These are phyloP conservation scores for Scleropages formosus DNA, from an alignment of 2,797 vertebrate species.

Conservation along the genomic window DNA sequence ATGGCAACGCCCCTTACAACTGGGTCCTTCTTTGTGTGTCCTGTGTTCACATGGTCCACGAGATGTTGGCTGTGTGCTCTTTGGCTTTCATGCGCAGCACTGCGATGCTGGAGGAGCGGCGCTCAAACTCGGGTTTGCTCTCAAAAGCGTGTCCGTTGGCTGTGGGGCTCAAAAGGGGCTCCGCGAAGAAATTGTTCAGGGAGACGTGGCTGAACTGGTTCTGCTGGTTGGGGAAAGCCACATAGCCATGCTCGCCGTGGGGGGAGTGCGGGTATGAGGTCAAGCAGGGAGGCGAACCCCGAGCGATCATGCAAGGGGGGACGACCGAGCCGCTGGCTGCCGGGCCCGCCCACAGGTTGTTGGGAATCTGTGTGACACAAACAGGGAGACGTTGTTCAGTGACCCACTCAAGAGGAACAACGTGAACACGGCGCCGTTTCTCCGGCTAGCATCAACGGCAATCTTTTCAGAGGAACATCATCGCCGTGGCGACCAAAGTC, in stretches of 20 bases:
- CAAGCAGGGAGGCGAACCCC: constrained; percentile 91
- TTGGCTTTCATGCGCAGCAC: constrained; percentile 99
- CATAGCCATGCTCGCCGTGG: constrained; percentile 84
- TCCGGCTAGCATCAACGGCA: too few species aligned
- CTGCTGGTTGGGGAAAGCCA: constrained; percentile 92
- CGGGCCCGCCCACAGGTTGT: constrained; percentile 89
- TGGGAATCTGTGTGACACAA: constrained; percentile 84
- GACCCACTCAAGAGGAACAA: too few species aligned
- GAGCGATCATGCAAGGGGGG: constrained; percentile 94
- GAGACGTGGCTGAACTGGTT: constrained; percentile 93
- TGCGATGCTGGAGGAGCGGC: constrained; percentile 95
- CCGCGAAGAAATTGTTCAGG: constrained; percentile 96
- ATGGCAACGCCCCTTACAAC: neutral
- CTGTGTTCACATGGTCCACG: constrained; percentile 89
- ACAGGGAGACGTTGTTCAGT: constrained; percentile 35
- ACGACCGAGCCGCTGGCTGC: constrained; percentile 82
- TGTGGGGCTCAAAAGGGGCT: constrained; percentile 85
- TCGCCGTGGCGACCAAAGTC: too few species aligned
- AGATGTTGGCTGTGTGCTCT: constrained; percentile 97
- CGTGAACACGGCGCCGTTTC: too few species aligned
- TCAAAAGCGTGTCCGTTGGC: constrained; percentile 87
- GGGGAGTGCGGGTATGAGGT: constrained; percentile 88
- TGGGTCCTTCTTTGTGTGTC: neutral
- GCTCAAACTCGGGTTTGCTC: constrained; percentile 93
- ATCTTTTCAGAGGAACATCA: too few species aligned